These are phyloP conservation scores for Remorina albescens DNA, from an alignment of 2,797 vertebrate genomes.

Conservation along the genomic window DNA sequence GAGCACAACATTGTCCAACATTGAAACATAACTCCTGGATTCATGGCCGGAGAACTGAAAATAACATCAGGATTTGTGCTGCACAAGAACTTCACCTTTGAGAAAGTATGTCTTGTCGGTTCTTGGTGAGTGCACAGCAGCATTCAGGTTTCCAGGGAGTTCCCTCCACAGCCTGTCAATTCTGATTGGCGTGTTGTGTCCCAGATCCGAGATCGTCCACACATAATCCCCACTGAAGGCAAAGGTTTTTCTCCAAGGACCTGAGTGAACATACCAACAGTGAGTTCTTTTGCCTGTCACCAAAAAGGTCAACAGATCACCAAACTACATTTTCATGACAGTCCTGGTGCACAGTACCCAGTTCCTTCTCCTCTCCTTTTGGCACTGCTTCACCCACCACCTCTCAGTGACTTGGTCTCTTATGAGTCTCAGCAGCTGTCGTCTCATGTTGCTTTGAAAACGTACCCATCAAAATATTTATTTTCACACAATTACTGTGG, in stretches of 20 bases:
- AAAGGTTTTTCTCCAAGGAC: conserved; percentile 88
- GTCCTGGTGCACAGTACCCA: background rate
- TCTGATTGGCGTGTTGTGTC: conserved; percentile 83
- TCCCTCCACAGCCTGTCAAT: conserved; percentile 86
- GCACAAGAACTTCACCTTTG: conserved; percentile 84
- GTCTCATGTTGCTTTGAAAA: background rate
- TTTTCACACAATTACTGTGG: background rate
- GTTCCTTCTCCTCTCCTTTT: background rate
- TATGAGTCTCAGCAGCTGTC: background rate
- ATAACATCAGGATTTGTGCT: background rate
- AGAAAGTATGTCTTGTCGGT: conserved; percentile 91
- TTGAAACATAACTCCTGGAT: conserved; percentile 12
- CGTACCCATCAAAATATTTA: background rate
- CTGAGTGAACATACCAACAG: conserved; percentile 65
- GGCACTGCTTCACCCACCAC: background rate
- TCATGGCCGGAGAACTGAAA: conserved; percentile 6
- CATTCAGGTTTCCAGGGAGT: conserved; percentile 87
- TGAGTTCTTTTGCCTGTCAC: background rate
- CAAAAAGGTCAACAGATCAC: background rate
- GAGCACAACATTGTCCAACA: conserved; percentile 32
- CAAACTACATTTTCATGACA: too few relatives aligned
- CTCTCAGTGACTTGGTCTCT: background rate
- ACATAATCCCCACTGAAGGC: conserved; percentile 91
- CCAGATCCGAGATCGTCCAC: conserved; percentile 89
- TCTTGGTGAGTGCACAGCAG: conserved; percentile 89